Conservation (phyloP, 1,140 invertebrate species). For the Drosophila parvula region DNA sequence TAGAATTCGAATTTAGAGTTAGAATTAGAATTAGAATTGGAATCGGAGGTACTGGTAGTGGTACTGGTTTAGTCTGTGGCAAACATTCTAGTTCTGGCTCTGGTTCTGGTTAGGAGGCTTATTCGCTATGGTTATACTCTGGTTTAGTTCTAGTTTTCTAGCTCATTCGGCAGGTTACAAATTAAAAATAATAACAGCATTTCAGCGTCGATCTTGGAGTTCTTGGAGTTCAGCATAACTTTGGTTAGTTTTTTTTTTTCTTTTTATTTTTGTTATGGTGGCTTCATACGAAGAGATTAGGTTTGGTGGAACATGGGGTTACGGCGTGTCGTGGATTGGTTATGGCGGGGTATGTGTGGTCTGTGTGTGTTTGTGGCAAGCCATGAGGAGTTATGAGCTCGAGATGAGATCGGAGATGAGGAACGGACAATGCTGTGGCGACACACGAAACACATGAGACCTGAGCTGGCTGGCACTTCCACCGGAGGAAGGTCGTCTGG, state of each 20-base stretch:
- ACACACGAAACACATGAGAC: slow-evolving; percentile 52
- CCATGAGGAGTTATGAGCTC: slow-evolving; percentile 62
- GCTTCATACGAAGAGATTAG: slow-evolving; percentile 19
- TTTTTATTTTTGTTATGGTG: slow-evolving; percentile 12
- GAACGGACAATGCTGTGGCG: slow-evolving; percentile 66
- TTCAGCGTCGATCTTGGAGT: slow-evolving; percentile 36
- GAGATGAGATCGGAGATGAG: slow-evolving; percentile 56
- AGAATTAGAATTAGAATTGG: slow-evolving; percentile 12
- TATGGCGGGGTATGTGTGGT: slow-evolving; percentile 35
- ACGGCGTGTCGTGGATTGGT: slow-evolving; percentile 53
- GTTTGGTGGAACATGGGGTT: slow-evolving; percentile 24
- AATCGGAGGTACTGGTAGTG: slow-evolving; percentile 22
- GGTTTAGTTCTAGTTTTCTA: slow-evolving; percentile 30
- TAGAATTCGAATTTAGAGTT: slow-evolving; percentile 2
- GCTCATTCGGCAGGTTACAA: slow-evolving; percentile 56
- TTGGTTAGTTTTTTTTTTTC: neutral
- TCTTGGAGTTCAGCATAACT: slow-evolving; percentile 24
- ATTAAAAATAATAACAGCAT: slow-evolving; percentile 83
- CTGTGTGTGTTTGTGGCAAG: slow-evolving; percentile 42
- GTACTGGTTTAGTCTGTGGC: slow-evolving; percentile 43
- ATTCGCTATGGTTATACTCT: slow-evolving; percentile 10
- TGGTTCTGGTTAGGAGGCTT: neutral
- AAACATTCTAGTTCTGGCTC: slow-evolving; percentile 38
- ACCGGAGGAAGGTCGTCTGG: slow-evolving; percentile 27
- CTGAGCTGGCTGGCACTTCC: slow-evolving; percentile 14